Evolutionary conservation across 1,140 invertebrate genomes (phyloP).

Genomic region (Nephotettix cincticeps): DNA sequence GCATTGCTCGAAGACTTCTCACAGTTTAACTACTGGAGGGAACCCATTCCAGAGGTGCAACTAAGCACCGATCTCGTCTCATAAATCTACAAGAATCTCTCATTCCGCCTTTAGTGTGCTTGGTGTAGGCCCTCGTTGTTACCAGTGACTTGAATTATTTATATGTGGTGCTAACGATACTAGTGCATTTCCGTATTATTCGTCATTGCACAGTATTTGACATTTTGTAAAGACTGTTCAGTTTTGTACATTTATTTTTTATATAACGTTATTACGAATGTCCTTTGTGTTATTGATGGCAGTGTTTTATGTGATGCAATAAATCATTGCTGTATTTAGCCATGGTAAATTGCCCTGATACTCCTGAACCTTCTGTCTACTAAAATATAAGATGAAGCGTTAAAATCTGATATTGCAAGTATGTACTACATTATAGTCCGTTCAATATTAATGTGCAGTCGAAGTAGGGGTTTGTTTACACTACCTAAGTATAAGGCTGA

Average conservation of each 20-base stretch:
- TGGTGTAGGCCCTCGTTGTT: neutral
- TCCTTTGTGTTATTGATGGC: neutral
- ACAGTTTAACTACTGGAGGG: slow-evolving; percentile 88
- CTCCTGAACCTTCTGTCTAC: no score
- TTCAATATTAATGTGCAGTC: no score
- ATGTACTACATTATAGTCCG: no score
- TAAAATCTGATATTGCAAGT: no score
- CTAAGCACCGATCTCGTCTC: neutral
- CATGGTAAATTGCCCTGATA: no score
- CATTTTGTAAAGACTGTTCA: slow-evolving; percentile 13
- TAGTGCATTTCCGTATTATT: neutral
- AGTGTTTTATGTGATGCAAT: slow-evolving; percentile 21
- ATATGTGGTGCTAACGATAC: slow-evolving; percentile 3
- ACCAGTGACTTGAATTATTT: neutral
- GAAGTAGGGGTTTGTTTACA: no score
- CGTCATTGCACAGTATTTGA: no score
- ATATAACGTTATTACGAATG: neutral
- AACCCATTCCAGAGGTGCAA: slow-evolving; percentile 66
- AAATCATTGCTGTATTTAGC: slow-evolving; percentile 8
- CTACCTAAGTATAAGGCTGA: no score
- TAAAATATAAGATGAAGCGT: no score
- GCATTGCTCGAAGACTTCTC: slow-evolving; percentile 81
- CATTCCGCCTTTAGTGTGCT: neutral
- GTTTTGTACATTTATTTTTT: slow-evolving; percentile 25
- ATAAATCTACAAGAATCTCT: neutral